phyloP scores from a whole-genome alignment of 2,888 invertebrate species.

The Aelia acuminata region DNA sequence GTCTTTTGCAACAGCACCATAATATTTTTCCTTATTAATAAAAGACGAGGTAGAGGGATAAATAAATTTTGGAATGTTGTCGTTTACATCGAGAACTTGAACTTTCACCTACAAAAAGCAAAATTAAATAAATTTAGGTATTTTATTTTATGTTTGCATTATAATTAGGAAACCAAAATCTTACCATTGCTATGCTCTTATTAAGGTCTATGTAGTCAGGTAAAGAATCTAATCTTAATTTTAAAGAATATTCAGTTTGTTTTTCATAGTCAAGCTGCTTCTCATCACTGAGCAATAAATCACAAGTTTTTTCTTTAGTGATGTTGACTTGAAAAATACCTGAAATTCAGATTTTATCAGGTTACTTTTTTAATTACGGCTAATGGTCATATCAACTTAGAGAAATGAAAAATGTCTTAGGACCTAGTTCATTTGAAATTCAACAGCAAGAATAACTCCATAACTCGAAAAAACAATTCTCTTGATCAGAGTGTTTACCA shows the following conservation, averaged over 20 bases:
- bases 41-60: constrained; percentile 80
- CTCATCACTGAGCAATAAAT: constrained; percentile 78
- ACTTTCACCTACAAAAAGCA: constrained; percentile 76
- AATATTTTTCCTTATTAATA: constrained; percentile 73
- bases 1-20: constrained; percentile 82
- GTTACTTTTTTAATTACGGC: background rate
- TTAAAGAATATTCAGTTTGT: constrained; percentile 79
- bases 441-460: no score
- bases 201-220: constrained; percentile 86
- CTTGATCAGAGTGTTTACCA: no score
- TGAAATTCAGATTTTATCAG: constrained; percentile 68
- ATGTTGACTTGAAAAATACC: constrained; percentile 81
- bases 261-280: constrained; percentile 84
- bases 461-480: no score
- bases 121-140: background rate
- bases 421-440: no score
- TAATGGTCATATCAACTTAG: background rate
- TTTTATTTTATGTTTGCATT: background rate
- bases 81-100: constrained; percentile 89
- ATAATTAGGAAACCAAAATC: background rate
- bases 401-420: no score
- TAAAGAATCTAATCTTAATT: constrained; percentile 83
- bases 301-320: constrained; percentile 87
- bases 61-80: constrained; percentile 87
- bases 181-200: constrained; percentile 75